phyloP scores from a whole-genome alignment of 2,888 invertebrate genomes.

The Drosophila mimica region DNA sequence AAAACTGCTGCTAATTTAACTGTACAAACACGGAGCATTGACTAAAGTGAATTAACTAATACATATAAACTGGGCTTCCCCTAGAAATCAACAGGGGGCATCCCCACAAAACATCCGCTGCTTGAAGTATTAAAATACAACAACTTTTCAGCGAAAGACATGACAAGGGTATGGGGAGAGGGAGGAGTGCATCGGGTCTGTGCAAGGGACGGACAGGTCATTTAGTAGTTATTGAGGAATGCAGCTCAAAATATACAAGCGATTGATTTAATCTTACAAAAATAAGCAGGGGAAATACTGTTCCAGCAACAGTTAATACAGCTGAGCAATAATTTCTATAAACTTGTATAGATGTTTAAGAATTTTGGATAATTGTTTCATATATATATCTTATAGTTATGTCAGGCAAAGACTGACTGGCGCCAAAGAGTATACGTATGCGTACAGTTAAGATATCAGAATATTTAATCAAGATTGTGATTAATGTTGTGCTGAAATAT shows the following conservation, averaged over 20 bases:
- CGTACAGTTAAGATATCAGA: conserved; percentile 1
- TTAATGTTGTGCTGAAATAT: conserved; percentile 10
- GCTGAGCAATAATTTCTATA: not conserved
- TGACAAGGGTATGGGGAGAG: conserved; percentile 2
- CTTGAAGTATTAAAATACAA: conserved; percentile 30
- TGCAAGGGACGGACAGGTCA: conserved; percentile 22
- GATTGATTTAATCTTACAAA: conserved; percentile 27
- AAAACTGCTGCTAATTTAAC: conserved; percentile 66
- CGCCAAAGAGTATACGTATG: not conserved
- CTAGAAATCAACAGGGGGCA: conserved; percentile 57
- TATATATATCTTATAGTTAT: not conserved
- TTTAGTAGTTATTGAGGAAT: conserved; percentile 13
- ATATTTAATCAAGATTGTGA: conserved; percentile 10
- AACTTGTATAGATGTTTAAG: not conserved
- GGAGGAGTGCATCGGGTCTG: conserved; percentile 19
- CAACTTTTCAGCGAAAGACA: conserved; percentile 13
- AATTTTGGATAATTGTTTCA: not conserved
- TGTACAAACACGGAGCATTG: conserved; percentile 56
- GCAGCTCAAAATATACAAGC: conserved; percentile 7
- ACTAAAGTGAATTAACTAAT: conserved; percentile 69
- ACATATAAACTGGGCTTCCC: conserved; percentile 60
- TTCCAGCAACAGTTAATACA: conserved; percentile 7
- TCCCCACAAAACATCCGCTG: conserved; percentile 56
- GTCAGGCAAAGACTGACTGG: not conserved
- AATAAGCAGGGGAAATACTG: conserved; percentile 25